Base-by-base conservation (phyloP, 2,113 vertebrate genomes). In the Pseudolaguvia tuberculata region DNA sequence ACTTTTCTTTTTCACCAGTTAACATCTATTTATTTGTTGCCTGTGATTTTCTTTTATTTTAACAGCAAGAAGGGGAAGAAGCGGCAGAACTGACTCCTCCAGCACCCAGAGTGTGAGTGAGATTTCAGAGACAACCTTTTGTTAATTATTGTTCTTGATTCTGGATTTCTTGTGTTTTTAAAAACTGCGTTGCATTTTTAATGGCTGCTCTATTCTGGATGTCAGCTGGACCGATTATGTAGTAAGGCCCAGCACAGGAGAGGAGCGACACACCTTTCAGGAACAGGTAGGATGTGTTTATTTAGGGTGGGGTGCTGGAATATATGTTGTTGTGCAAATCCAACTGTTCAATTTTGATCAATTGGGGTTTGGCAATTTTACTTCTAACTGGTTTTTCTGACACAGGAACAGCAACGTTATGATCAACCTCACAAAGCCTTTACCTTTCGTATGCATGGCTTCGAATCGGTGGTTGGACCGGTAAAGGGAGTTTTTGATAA, bases 401-500 rank as follows among this genome's bases (percentile, higher is more conserved):
- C 15, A 50, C 81, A 99, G 97, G 97, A 99, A 67, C 94, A 96
- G 42, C 94, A 94, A 82, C 88, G 97, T 25, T 99, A 99, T 86
- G 97, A 95, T 85, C 96, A 99, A 80, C 97, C 97, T 5, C 96
- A 99, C 81, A 99, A 94, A 83, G 96, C 97, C 1, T 99, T 98
- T 88, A 97, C 95, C 0, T 99, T 97, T 76, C 91, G 96, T 18
- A 95, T 99, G 96, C 97, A 99, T 0, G 97, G 96, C 80, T 99
- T 99, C 3, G 96, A 99, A 77, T 99, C 97, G 0, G 94, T 98
- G 6, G 96, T 99, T 59, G 97, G 97, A 2, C 97, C 97, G 0
- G 97, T 99, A 58, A 99, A 99, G 83, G 97, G 97, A 0, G 97
- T 99, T 20, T 99, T 99, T 61, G 96, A 99, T 86, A 99, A 98